These are phyloP conservation scores for Lepidotrigona ventralis DNA, from an alignment of 1,140 invertebrate genomes.

Conservation along the genomic window DNA sequence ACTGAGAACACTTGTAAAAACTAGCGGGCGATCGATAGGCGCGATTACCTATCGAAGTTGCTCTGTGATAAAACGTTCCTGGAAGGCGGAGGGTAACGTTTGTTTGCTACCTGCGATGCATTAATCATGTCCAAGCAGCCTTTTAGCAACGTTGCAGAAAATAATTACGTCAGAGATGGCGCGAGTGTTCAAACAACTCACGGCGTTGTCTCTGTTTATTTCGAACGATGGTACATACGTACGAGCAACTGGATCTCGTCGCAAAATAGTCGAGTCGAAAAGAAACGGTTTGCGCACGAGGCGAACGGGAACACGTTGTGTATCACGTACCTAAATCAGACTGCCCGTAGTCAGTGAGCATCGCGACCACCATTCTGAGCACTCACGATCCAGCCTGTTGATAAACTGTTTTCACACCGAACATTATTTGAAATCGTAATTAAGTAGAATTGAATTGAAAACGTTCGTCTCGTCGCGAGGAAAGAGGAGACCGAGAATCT, in stretches of 20 bases:
- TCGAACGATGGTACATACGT: neutral
- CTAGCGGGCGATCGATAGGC: slow-evolving; percentile 24
- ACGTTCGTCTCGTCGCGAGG: neutral
- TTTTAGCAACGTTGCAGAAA: neutral
- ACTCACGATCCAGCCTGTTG: slow-evolving; percentile 26
- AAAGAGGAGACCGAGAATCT: slow-evolving; percentile 29
- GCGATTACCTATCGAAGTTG: neutral
- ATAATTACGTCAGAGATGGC: neutral
- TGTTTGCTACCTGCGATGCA: slow-evolving; percentile 1
- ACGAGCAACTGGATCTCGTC: neutral
- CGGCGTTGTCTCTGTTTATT: no score
- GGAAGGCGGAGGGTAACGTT: slow-evolving; percentile 1
- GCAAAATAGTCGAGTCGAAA: neutral
- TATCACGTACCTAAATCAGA: slow-evolving; percentile 68
- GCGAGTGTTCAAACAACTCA: no score
- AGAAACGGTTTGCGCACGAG: neutral
- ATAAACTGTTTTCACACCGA: slow-evolving; percentile 47
- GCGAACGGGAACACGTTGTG: neutral
- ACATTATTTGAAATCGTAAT: neutral
- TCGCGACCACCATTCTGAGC: slow-evolving; percentile 69
- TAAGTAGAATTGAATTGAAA: neutral
- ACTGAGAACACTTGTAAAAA: neutral
- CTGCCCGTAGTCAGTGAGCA: slow-evolving; percentile 69
- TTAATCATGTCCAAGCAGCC: neutral
- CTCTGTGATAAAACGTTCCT: neutral